Evolutionary conservation across 2,888 invertebrate genomes (phyloP).

Genomic region (Drosophila demipolita): DNA sequence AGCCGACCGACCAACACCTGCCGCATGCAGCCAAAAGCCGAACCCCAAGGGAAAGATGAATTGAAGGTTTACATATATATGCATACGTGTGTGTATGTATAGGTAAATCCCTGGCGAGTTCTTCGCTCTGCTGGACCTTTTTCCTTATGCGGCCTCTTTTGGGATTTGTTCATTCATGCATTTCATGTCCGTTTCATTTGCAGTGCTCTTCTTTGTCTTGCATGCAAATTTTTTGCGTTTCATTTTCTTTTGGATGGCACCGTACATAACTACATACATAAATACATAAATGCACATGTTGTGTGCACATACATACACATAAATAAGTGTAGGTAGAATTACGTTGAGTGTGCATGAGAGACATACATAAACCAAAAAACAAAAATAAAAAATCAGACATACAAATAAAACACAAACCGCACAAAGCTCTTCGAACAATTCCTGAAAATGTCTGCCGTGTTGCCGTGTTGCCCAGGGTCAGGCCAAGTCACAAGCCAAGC

Average conservation of each 20-base stretch:
- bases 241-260: slow-evolving; percentile 34
- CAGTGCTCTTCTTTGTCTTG: slow-evolving; percentile 50
- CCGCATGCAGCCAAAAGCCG: slow-evolving; percentile 32
- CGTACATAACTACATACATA: slow-evolving; percentile 15
- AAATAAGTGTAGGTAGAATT: slow-evolving; percentile 53
- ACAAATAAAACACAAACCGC: slow-evolving; percentile 33
- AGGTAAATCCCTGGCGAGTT: slow-evolving; percentile 3
- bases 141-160: slow-evolving; percentile 36
- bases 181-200: slow-evolving; percentile 52
- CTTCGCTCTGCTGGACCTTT: slow-evolving; percentile 10
- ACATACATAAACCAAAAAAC: slow-evolving; percentile 17
- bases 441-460: slow-evolving; percentile 55
- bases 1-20: slow-evolving; percentile 31
- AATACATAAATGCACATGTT: slow-evolving; percentile 11
- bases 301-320: slow-evolving; percentile 10
- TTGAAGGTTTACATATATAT: background rate
- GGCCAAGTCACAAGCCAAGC: slow-evolving; percentile 63
- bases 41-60: slow-evolving; percentile 23
- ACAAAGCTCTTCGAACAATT: slow-evolving; percentile 56
- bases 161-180: slow-evolving; percentile 61
- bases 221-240: slow-evolving; percentile 61
- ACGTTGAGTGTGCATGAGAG: slow-evolving; percentile 56
- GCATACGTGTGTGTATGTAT: background rate
- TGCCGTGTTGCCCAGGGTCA: slow-evolving; percentile 65
- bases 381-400: slow-evolving; percentile 18